Evolutionary conservation across 2,797 vertebrate species (phyloP).

Genomic region (Alosa sapidissima): DNA sequence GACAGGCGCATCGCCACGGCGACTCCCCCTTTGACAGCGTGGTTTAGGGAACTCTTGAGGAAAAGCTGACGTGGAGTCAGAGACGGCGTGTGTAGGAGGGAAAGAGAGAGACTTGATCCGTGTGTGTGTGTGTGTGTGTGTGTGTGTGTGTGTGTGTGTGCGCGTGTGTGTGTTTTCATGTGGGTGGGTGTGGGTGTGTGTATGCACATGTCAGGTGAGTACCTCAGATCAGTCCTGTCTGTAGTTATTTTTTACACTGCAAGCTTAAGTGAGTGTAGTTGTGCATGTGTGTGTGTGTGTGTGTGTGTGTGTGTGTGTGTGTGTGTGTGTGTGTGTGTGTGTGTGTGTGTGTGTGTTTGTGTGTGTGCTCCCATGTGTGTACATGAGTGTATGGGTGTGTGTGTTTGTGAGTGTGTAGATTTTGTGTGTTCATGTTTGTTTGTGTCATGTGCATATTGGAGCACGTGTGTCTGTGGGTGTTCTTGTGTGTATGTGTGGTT

Average conservation of each 20-base stretch:
- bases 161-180: conserved; percentile 17
- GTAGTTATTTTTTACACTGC: conserved; percentile 20
- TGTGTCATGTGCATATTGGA: neutral
- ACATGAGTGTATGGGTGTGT: neutral
- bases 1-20: neutral
- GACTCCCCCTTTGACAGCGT: neutral
- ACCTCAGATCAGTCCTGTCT: conserved; percentile 16
- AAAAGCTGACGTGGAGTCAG: conserved; percentile 24
- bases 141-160: conserved; percentile 13
- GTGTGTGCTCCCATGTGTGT: neutral
- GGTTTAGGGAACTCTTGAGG: conserved; percentile 1
- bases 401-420: neutral
- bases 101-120: conserved; percentile 7
- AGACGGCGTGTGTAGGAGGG: neutral
- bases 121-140: neutral
- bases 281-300: neutral
- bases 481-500: conserved; percentile 33
- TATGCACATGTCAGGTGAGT: conserved; percentile 19
- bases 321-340: neutral
- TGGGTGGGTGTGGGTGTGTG: neutral
- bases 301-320: neutral
- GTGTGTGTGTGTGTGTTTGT: neutral
- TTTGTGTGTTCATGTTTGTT: neutral
- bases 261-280: conserved; percentile 13
- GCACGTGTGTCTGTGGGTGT: conserved; percentile 26